These are phyloP conservation scores for Amiota communis DNA, from an alignment of 2,888 invertebrate species.

Conservation along the genomic window DNA sequence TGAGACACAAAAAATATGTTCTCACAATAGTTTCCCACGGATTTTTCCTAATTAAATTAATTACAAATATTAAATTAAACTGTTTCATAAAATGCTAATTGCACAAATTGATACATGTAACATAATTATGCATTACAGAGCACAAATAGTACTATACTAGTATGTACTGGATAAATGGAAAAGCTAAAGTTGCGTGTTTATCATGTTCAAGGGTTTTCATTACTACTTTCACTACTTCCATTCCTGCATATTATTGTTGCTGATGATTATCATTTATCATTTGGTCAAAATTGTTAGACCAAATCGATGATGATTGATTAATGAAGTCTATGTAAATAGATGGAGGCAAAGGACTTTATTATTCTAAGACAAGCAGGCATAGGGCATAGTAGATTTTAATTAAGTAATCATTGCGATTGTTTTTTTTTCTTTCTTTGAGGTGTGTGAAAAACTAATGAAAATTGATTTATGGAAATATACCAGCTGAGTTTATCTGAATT, in stretches of 20 bases:
- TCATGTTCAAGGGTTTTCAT: background rate
- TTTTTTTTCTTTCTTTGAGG: background rate
- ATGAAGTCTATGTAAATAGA: conserved; percentile 29
- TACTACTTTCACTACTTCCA: too few relatives aligned
- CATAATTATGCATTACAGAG: conserved; percentile 47
- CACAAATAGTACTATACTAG: conserved; percentile 1
- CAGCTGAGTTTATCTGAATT: conserved; percentile 42
- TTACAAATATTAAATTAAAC: conserved; percentile 49
- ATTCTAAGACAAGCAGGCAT: too few relatives aligned
- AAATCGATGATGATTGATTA: conserved; percentile 61
- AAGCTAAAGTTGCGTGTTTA: conserved; percentile 38
- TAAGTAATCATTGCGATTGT: conserved; percentile 52
- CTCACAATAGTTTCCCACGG: background rate
- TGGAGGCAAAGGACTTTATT: background rate
- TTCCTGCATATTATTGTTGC: background rate
- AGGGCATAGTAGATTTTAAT: conserved; percentile 42
- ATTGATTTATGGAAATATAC: conserved; percentile 53
- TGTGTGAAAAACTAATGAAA: conserved; percentile 42
- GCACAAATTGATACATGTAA: conserved; percentile 45
- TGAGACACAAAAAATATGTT: background rate
- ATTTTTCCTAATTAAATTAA: conserved; percentile 13
- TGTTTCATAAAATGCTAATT: conserved; percentile 46
- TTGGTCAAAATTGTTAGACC: conserved; percentile 30
- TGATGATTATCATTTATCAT: conserved; percentile 48
- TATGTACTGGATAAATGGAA: conserved; percentile 13